These are phyloP conservation scores for Perizoma flavofasciatum DNA, from an alignment of 2,888 invertebrate genomes.

Conservation along the genomic window DNA sequence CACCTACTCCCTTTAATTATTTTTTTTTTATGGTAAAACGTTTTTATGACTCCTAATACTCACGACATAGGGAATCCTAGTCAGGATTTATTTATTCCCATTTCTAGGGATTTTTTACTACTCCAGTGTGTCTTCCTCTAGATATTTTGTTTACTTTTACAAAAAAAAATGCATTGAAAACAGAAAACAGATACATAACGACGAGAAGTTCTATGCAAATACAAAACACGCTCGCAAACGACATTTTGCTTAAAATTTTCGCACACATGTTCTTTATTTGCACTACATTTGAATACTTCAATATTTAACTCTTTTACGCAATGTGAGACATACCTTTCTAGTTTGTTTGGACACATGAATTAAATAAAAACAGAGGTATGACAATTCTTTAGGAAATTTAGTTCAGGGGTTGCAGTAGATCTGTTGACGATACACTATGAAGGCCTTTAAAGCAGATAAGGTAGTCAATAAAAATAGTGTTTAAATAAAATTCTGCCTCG, in stretches of 20 bases:
- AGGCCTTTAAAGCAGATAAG: too few relatives aligned
- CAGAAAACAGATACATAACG: constrained; percentile 2
- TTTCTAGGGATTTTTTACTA: too few relatives aligned
- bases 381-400: too few relatives aligned
- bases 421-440: too few relatives aligned
- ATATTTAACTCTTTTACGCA: constrained; percentile 35
- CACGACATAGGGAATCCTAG: too few relatives aligned
- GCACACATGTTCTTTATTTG: constrained; percentile 37
- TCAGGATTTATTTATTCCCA: too few relatives aligned
- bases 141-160: neutral
- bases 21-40: too few relatives aligned
- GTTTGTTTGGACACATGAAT: neutral
- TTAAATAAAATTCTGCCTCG: too few relatives aligned
- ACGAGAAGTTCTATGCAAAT: constrained; percentile 42
- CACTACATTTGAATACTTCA: constrained; percentile 40
- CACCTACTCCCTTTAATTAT: constrained; percentile 31
- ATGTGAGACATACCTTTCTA: neutral
- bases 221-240: constrained; percentile 35
- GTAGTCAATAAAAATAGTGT: too few relatives aligned
- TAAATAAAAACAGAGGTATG: neutral
- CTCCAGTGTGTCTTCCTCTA: too few relatives aligned
- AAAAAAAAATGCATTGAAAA: constrained; percentile 7
- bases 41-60: too few relatives aligned
- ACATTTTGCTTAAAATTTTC: constrained; percentile 41
- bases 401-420: too few relatives aligned